Conservation (phyloP, 1,140 invertebrate genomes). For the Drosophila subobscura region DNA sequence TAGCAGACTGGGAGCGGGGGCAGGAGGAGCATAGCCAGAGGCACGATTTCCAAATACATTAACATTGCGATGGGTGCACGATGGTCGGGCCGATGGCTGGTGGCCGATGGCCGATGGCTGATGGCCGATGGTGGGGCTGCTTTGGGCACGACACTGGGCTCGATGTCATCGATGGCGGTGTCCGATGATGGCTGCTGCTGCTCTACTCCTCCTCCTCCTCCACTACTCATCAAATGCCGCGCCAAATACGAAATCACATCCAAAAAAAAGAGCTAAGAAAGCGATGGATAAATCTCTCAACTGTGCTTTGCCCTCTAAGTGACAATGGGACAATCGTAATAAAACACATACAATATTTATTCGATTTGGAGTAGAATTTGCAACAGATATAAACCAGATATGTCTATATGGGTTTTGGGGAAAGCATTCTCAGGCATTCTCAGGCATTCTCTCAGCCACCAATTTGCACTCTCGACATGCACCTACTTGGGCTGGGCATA, state of each 20-base stretch:
- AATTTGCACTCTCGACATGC: too few species aligned
- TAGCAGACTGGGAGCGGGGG: constrained; percentile 4
- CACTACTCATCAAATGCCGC: constrained; percentile 61
- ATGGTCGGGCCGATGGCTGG: constrained; percentile 29
- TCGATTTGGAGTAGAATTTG: too few species aligned
- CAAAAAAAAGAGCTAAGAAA: constrained; percentile 45
- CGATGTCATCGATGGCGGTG: constrained; percentile 14
- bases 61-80: constrained; percentile 76
- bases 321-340: too few species aligned
- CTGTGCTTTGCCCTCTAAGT: too few species aligned
- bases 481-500: background rate
- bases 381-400: too few species aligned
- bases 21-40: constrained; percentile 37
- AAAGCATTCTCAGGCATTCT: too few species aligned
- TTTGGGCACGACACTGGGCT: constrained; percentile 22
- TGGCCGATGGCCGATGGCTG: constrained; percentile 1
- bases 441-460: too few species aligned
- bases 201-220: constrained; percentile 8
- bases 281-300: background rate
- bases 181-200: constrained; percentile 50
- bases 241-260: constrained; percentile 76
- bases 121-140: too few species aligned
- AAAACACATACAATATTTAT: too few species aligned
- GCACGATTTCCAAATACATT: constrained; percentile 83
- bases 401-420: too few species aligned